phyloP scores from a whole-genome alignment of 2,888 invertebrate species.

The Bellardia pandia region DNA sequence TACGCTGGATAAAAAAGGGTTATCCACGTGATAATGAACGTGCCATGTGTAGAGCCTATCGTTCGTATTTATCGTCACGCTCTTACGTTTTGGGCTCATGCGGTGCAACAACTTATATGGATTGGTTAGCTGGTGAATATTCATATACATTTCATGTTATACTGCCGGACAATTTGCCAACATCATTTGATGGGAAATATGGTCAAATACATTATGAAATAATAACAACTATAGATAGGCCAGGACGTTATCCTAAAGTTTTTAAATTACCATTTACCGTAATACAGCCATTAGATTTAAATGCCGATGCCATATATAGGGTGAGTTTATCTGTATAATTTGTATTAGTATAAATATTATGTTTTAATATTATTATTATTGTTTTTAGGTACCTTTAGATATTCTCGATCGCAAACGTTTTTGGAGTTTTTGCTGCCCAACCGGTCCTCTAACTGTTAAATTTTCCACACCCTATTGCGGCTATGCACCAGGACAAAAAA shows the following conservation, averaged over 20 bases:
- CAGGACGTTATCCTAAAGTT: slow-evolving; percentile 93
- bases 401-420: slow-evolving; percentile 83
- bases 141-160: slow-evolving; percentile 92
- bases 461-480: slow-evolving; percentile 87
- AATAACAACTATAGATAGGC: slow-evolving; percentile 91
- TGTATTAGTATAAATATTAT: neutral
- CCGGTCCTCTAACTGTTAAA: slow-evolving; percentile 83
- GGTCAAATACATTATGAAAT: slow-evolving; percentile 92
- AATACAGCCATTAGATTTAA: slow-evolving; percentile 91
- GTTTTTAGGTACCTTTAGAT: slow-evolving; percentile 80
- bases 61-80: slow-evolving; percentile 83
- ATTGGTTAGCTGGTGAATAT: slow-evolving; percentile 88
- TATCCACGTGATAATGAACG: slow-evolving; percentile 83
- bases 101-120: slow-evolving; percentile 86
- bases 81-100: slow-evolving; percentile 82
- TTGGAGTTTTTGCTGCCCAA: slow-evolving; percentile 84
- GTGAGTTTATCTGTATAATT: slow-evolving; percentile 84
- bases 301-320: slow-evolving; percentile 88
- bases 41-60: slow-evolving; percentile 83
- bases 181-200: slow-evolving; percentile 91
- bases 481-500: slow-evolving; percentile 90
- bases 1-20: slow-evolving; percentile 84
- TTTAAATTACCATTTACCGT: slow-evolving; percentile 92
- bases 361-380: slow-evolving; percentile 9
- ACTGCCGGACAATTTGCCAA: slow-evolving; percentile 87